Conservation (phyloP, 2,888 invertebrate species). For the Epinotia ramella region DNA sequence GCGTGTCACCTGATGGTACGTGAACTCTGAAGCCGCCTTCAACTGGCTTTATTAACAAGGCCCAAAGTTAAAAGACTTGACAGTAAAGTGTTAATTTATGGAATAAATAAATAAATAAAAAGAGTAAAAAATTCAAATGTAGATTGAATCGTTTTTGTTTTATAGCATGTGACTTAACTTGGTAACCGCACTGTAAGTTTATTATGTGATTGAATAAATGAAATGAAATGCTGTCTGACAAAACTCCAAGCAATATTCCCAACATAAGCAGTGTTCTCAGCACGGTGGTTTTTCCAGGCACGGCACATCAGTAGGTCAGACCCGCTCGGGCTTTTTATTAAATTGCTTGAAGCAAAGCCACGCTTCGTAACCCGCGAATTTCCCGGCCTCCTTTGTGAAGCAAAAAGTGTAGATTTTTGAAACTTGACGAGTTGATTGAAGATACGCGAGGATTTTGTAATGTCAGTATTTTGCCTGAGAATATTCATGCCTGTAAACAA, state of each 20-base stretch:
- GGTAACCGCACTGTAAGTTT: too few relatives aligned
- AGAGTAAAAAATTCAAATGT: too few relatives aligned
- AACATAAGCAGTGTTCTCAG: not conserved
- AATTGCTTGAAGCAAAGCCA: slow-evolving; percentile 58
- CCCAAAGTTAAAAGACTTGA: too few relatives aligned
- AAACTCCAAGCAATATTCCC: not conserved
- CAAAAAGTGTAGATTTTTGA: slow-evolving; percentile 33
- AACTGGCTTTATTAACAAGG: too few relatives aligned
- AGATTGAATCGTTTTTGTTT: too few relatives aligned
- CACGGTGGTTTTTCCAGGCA: not conserved
- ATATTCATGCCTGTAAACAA: not conserved
- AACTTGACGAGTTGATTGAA: slow-evolving; percentile 37
- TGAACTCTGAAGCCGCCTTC: too few relatives aligned
- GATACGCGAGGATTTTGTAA: slow-evolving; percentile 15
- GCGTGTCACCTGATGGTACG: too few relatives aligned
- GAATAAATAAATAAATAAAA: too few relatives aligned
- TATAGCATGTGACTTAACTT: too few relatives aligned
- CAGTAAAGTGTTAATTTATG: too few relatives aligned
- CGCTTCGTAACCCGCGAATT: slow-evolving; percentile 38
- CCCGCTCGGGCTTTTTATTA: slow-evolving; percentile 65
- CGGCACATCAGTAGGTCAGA: slow-evolving; percentile 28
- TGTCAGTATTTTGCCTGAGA: not conserved
- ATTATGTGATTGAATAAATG: too few relatives aligned
- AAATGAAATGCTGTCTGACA: too few relatives aligned
- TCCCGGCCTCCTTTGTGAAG: slow-evolving; percentile 37